A percentile compares a stretch with the other conserved stretches of the same genome.
Conservation (phyloP, 2,888 invertebrate species). For the Chydorus sphaericus region DNA sequence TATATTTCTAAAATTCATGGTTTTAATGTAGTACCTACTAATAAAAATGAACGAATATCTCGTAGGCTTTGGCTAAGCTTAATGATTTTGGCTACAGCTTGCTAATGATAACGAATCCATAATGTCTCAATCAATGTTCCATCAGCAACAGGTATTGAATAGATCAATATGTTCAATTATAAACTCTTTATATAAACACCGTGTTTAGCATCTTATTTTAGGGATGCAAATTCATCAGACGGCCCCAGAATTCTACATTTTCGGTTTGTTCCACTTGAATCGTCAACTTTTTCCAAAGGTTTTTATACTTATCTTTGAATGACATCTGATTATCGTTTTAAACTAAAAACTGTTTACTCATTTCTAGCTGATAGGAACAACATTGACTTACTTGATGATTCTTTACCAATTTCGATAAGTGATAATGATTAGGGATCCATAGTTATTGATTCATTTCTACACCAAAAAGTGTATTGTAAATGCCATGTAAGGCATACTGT, state of each 20-base stretch:
- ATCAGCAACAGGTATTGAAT: background rate
- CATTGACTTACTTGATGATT: background rate
- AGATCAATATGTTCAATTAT: background rate
- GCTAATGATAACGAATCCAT: background rate
- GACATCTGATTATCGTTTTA: background rate
- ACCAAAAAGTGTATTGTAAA: conserved; percentile 8
- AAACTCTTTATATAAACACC: background rate
- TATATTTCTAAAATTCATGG: background rate
- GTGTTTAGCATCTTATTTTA: background rate
- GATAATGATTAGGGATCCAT: no score
- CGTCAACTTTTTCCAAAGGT: background rate
- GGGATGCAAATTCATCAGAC: background rate
- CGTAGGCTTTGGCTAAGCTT: background rate
- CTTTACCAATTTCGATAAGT: background rate
- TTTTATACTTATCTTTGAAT: background rate
- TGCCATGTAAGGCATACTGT: conserved; percentile 6
- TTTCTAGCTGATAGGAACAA: background rate
- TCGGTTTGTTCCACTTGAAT: background rate
- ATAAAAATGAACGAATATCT: background rate
- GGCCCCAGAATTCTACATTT: background rate
- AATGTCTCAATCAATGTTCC: background rate
- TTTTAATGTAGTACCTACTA: background rate
- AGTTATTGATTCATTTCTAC: background rate
- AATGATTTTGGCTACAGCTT: background rate
- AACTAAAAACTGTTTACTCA: background rate